Conservation (phyloP, 2,797 vertebrate genomes). For the Cynopterus sphinx region DNA sequence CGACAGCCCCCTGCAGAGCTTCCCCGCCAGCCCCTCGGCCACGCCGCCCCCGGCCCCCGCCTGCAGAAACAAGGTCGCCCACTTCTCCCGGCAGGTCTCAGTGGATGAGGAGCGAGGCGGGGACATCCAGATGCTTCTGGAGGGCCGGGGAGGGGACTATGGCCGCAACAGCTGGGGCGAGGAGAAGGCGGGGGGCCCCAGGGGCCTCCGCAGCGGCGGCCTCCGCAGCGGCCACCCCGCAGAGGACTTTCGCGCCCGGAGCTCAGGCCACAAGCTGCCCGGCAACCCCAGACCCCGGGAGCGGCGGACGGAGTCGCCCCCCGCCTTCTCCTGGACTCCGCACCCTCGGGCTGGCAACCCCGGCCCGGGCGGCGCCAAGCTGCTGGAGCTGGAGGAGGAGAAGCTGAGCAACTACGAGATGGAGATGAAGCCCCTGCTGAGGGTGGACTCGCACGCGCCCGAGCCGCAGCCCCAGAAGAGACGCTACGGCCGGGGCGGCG, state of each 20-base stretch:
- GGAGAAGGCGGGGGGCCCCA: conserved; percentile 85
- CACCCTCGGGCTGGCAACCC: conserved; percentile 92
- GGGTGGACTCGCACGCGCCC: conserved; percentile 91
- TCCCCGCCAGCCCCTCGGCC: conserved; percentile 91
- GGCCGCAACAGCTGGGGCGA: conserved; percentile 92
- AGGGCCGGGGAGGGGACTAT: conserved; percentile 91
- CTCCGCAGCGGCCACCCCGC: conserved; percentile 87
- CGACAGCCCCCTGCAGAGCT: conserved; percentile 93
- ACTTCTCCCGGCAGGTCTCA: conserved; percentile 93
- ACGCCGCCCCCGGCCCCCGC: conserved; percentile 85
- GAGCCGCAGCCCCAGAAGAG: conserved; percentile 90
- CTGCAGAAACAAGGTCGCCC: conserved; percentile 89
- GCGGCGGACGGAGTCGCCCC: conserved; percentile 92
- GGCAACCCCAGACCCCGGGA: conserved; percentile 94
- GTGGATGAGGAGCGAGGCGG: conserved; percentile 93
- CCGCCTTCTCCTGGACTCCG: conserved; percentile 92
- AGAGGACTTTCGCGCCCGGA: conserved; percentile 90
- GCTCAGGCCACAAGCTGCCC: conserved; percentile 91
- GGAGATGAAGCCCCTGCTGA: conserved; percentile 98
- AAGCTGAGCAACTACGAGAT: conserved; percentile 97
- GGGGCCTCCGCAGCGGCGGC: conserved; percentile 83
- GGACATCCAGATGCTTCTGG: conserved; percentile 96
- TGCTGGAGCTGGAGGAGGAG: conserved; percentile 95
- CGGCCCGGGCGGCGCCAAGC: conserved; percentile 89
- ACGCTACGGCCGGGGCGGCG: conserved; percentile 87